Evolutionary conservation across 2,888 invertebrate species (phyloP), one percentile per base, ranked within the genome.

Genomic region (Platycheirus albimanus): DNA sequence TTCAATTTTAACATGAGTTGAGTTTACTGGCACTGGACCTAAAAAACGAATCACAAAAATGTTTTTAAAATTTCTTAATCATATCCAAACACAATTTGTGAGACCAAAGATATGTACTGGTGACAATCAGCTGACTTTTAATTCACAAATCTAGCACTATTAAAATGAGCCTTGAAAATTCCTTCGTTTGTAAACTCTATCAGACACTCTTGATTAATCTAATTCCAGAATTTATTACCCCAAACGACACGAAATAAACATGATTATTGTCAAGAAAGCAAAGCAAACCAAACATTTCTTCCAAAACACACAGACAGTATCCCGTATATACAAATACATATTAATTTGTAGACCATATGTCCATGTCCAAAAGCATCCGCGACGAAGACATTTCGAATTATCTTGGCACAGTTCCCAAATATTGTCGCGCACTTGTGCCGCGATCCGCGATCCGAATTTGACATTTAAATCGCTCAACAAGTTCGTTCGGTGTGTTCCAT

Each of bases 351-450:
- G 45, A 69, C 75, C 67, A 80, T 49, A 74, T 78, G 76, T 67
- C 43, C 54, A 74, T 78, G 76, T 67, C 43, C 36, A 24, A 66
- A 43, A 49, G 45, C 41, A 58, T 66, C 72, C 17, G 17, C 61
- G 10, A 45, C 19, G 4, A 41, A 74, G 20, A 63, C 17, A 47
- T 38, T 30, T 41, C 10, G 13, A 52, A 76, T 47, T 52, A 47
- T 56, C 63, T 77, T 83, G 83, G 78, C 83, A 83, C 69, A 77
- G 45, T 74, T 83, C 77, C 83, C 77, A 74, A 83, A 72, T 78
- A 78, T 69, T 83, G 77, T 81, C 81, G 76, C 66, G 75, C 75
- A 70, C 80, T 80, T 80, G 75, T 80, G 70, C 56, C 38, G 36
- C 56, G 28, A 36, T 36, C 36, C n/a, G n/a, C 77, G 63, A 81